phyloP scores from a whole-genome alignment of 2,888 invertebrate genomes.

The Pyralis farinalis region DNA sequence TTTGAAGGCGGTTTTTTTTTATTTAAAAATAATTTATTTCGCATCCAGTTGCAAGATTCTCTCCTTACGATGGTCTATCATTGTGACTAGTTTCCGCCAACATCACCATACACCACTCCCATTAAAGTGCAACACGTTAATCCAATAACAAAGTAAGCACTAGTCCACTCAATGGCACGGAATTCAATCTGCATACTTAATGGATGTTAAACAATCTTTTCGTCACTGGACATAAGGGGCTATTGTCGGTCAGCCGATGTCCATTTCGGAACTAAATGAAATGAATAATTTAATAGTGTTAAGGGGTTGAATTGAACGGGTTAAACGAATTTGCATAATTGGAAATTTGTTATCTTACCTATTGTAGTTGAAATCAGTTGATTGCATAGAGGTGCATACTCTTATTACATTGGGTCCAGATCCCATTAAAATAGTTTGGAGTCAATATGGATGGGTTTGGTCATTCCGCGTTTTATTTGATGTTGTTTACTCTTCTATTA shows the following conservation, averaged over 20 bases:
- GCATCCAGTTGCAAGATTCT: too few species aligned
- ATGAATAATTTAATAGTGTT: constrained; percentile 57
- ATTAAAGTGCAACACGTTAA: constrained; percentile 18
- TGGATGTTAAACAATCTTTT: constrained; percentile 56
- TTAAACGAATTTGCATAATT: constrained; percentile 2
- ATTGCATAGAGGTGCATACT: too few species aligned
- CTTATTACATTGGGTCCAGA: too few species aligned
- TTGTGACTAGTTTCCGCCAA: too few species aligned
- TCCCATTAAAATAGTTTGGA: too few species aligned
- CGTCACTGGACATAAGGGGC: constrained; percentile 38
- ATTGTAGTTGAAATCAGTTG: not conserved
- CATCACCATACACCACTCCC: too few species aligned
- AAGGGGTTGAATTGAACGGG: constrained; percentile 30
- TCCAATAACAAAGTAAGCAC: constrained; percentile 10
- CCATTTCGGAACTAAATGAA: constrained; percentile 49
- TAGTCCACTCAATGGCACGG: constrained; percentile 37
- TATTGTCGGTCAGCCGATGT: constrained; percentile 54
- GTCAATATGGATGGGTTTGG: too few species aligned
- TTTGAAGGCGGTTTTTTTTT: too few species aligned
- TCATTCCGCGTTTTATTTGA: too few species aligned
- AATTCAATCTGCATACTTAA: constrained; percentile 70
- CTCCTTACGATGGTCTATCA: too few species aligned
- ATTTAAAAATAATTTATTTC: too few species aligned
- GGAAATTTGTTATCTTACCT: constrained; percentile 1
- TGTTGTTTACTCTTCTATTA: too few species aligned